Conservation (phyloP, 2,888 invertebrate species). For the Ennomos quercinarius region DNA sequence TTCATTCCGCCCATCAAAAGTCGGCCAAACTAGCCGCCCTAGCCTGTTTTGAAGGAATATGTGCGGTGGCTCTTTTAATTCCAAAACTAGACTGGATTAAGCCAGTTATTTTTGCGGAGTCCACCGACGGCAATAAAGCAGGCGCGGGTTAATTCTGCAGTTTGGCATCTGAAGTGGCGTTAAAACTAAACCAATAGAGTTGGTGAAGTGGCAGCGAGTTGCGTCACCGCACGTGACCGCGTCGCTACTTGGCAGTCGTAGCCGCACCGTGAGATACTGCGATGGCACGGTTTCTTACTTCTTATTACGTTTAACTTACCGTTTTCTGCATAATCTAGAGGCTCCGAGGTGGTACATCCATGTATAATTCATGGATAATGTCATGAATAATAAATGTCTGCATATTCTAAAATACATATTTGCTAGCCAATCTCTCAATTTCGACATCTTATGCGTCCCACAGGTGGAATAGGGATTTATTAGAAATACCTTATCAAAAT, state of each 20-base stretch:
- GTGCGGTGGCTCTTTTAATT: constrained; percentile 35
- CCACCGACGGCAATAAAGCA: constrained; percentile 58
- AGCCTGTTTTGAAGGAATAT: constrained; percentile 27
- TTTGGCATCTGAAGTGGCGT: constrained; percentile 65
- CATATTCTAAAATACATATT: constrained; percentile 23
- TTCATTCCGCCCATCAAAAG: constrained; percentile 28
- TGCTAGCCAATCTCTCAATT: constrained; percentile 17
- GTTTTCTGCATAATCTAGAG: constrained; percentile 2
- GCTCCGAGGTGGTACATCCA: constrained; percentile 14
- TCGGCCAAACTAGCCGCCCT: constrained; percentile 29
- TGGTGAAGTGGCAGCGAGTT: constrained; percentile 71
- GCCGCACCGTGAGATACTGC: constrained; percentile 46
- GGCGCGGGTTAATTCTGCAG: constrained; percentile 62
- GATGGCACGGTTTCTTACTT: constrained; percentile 25
- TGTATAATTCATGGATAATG: neutral
- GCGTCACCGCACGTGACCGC: constrained; percentile 69
- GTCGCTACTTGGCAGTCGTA: constrained; percentile 65
- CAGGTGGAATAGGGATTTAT: constrained; percentile 3
- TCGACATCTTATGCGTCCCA: constrained; percentile 13
- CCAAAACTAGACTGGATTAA: constrained; percentile 35
- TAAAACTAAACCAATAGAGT: constrained; percentile 81
- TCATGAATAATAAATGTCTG: constrained; percentile 21
- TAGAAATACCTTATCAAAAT: constrained; percentile 19
- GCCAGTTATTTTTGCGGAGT: constrained; percentile 26
- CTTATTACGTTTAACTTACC: constrained; percentile 21